Base-by-base conservation (phyloP, 2,888 invertebrate genomes). In the Chrysotoxum bicinctum region DNA sequence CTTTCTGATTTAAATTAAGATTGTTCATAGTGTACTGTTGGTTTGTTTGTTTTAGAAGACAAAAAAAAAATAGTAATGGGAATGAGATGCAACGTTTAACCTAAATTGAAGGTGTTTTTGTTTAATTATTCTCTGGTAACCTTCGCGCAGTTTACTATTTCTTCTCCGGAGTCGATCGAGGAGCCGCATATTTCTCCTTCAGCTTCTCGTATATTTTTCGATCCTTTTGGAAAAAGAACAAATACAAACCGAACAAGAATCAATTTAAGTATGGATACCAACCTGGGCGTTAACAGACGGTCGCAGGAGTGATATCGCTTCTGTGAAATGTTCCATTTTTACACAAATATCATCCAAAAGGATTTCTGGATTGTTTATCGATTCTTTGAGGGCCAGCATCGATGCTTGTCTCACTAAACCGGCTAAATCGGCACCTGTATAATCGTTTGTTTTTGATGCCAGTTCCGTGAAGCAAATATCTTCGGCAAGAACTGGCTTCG, bases 361-460 rank as follows among this genome's bases (percentile, higher is more conserved):
- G 8, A 93, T 88, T 1, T 93, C 92, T 2, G 93, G 93, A 87
- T 93, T 92, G 3, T 93, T 91, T 88, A 98, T 95, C 78, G 95
- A 94, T 88, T 96, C 96, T 75, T 96, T 95, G 54, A 99, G 92
- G 0, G 98, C 95, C 87, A 95, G 93, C 45, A 97, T 94, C 0
- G 97, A 96, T 0, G 99, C 97, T 90, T 98, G 97, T 88, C 97
- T 94, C 0, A 99, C 96, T 66, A 99, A 92, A 0, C 98, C 97
- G 1, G 97, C 96, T 74, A 99, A 93, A 93, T 99, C 99, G 0
- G 99, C 99, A 19, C 99, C 99, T 0, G 98, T 97, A 90, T 96
- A 98, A 14, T 97, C 96, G 16, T 96, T 94, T 6, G 94, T 94
- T 78, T 95, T 93, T 10, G 92, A 93, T 0, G 96, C 96, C 52